Conservation (phyloP, 2,797 vertebrate genomes). For the Margarornis squamiger region DNA sequence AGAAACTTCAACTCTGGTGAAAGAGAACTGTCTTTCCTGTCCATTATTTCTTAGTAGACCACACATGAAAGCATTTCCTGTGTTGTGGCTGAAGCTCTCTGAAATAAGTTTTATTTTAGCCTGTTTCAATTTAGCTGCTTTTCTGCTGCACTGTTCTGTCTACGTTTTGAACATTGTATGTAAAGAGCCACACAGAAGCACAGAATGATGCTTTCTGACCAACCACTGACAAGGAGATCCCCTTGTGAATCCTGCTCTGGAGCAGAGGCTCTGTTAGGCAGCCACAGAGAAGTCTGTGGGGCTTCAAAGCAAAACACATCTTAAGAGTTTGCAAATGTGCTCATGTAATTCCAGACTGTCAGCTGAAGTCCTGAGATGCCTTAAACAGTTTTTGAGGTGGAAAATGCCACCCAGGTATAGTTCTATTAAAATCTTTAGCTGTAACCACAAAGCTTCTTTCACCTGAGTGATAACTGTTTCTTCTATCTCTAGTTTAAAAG, state of each 20-base stretch:
- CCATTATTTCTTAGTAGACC: not conserved
- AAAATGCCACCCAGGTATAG: not conserved
- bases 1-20: not conserved
- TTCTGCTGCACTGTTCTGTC: not conserved
- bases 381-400: not conserved
- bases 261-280: not conserved
- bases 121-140: not conserved
- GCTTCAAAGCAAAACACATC: not conserved
- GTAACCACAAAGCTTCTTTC: not conserved
- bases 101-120: not conserved
- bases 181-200: not conserved
- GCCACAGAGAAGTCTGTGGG: not conserved
- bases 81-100: not conserved
- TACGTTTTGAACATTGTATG: rapidly evolving
- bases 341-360: not conserved
- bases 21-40: not conserved
- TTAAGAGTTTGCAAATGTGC: not conserved
- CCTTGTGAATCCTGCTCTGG: not conserved
- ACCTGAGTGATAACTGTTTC: not conserved
- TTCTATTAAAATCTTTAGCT: not conserved
- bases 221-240: not conserved
- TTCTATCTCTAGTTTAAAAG: not conserved
- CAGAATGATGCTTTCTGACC: not conserved
- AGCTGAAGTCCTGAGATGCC: not conserved
- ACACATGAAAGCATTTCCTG: not conserved